Evolutionary conservation across 2,888 invertebrate genomes (phyloP), one percentile per base, ranked within the genome.

Genomic region (Acanthosepion lycidas): DNA sequence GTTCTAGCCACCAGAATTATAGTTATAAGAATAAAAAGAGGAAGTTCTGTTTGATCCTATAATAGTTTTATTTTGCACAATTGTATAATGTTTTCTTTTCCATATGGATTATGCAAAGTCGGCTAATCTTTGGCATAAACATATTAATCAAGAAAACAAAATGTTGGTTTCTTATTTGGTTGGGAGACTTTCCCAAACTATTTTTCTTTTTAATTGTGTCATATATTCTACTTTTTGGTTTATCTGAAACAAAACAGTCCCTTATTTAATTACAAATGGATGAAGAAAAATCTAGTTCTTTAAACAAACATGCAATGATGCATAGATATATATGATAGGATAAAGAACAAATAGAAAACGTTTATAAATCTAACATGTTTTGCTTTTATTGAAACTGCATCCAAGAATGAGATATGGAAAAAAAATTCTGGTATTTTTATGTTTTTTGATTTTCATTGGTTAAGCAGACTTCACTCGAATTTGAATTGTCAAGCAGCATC

Each of bases 11-110:
- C 12, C 12, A 78, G 78, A 78, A 78, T 78, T 78, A 78, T 78
- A n/a, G 78, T 78, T 78, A 78, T 78, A n/a, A 78, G 12, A 78
- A 78, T 78, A 78, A 78, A 78, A 78, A 78, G n/a, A 78, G n/a
- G 15, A n/a, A 15, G n/a, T 18, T n/a, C n/a, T n/a, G 12, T 78
- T 78, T 78, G n/a, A 78, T 78, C 78, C 78, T 78, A 78, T 78
- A 78, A 78, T 78, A n/a, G 5, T 33, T 78, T 78, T 78, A 78
- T 20, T 78, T 78, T 78, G 33, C n/a, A 78, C n/a, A 33, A 78
- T 78, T 20, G 78, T 15, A 23, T 78, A 78, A n/a, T 78, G 78
- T 78, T 78, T 33, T 59, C 3, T n/a, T 78, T 78, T 33, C 3
- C 23, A n/a, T 78, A 78, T 78, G n/a, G 78, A 78, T 78, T 78